Percentiles rank a stretch among this genome's conserved stretches.
Conservation (phyloP, 2,113 vertebrate genomes). For the Sapayoa aenigma region DNA sequence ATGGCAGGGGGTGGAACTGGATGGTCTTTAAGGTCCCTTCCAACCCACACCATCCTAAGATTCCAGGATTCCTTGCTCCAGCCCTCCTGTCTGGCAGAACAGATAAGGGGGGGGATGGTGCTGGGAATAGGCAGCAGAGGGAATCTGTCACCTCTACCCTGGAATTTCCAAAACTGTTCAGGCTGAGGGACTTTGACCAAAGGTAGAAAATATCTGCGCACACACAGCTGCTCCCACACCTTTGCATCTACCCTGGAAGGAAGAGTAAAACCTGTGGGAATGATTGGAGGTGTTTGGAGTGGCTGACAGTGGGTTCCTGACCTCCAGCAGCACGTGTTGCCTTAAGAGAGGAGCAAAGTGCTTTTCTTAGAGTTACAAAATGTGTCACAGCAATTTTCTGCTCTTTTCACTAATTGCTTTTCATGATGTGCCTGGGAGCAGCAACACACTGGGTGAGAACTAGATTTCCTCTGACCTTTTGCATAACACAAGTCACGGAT, state of each 20-base stretch:
- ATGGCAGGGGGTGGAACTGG: accelerated
- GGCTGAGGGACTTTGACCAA: background rate
- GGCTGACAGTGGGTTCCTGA: background rate
- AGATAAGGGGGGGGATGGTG: accelerated
- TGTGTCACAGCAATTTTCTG: background rate
- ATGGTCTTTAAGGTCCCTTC: background rate
- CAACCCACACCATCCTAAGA: background rate
- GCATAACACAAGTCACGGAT: background rate
- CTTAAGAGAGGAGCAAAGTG: background rate
- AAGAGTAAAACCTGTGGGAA: background rate
- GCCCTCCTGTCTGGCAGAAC: background rate
- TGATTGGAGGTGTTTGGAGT: background rate
- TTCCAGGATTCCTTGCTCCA: background rate
- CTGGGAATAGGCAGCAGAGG: background rate
- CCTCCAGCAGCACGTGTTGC: background rate
- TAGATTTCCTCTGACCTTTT: background rate
- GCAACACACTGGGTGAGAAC: background rate
- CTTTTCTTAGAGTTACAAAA: background rate
- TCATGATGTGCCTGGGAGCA: background rate
- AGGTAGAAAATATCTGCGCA: background rate
- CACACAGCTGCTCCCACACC: background rate
- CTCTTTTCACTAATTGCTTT: background rate
- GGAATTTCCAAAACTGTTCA: background rate
- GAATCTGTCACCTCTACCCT: background rate
- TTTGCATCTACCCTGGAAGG: background rate